Evolutionary conservation across 2,888 invertebrate species (phyloP), one percentile per base, ranked within the genome.

Genomic region (Anoplius nigerrimus): DNA sequence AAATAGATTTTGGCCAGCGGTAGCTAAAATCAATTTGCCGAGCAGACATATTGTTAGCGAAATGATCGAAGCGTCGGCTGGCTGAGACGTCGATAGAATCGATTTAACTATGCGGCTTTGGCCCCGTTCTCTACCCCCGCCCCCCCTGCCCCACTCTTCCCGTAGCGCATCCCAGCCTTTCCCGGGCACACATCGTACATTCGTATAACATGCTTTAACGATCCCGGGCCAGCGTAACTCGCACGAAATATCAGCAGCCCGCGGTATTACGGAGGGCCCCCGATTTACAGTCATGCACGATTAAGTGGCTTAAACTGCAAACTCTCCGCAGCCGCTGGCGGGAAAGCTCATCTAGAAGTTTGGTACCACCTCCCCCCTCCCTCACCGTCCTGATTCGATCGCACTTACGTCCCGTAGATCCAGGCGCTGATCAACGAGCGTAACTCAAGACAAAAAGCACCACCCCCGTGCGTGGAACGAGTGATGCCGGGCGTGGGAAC

Each of bases 211-310:
- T 8, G 20, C 52, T 52, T 52, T 52, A 52, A 52, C 52, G 52
- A 52, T 52, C 13, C 22, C 13, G 48, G 42, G 5, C 52, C 21
- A 20, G 4, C 52, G 52, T 52, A 18, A 5, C 20, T 24, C 55
- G 66, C 60, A 24, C 69, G 67, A 75, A 78, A 78, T 78, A 77
- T 75, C 75, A 72, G 65, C 62, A 21, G 65, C 59, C 71, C 72
- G 60, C 69, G 69, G 66, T 74, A 62, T n/a, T n/a, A n/a, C n/a
- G n/a, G n/a, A n/a, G 58, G 69, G 59, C 22, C 67, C 34, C 62
- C 78, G 73, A 78, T 78, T 78, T 75, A 75, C 78, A 75, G 71
- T 73, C 75, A 66, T 61, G 56, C 69, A 65, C 78, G 76, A 78
- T 78, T 78, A 78, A 78, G 76, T 78, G 78, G 78, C 78, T 75